Conservation (phyloP, 2,113 vertebrate genomes). For the Pedetes capensis region DNA sequence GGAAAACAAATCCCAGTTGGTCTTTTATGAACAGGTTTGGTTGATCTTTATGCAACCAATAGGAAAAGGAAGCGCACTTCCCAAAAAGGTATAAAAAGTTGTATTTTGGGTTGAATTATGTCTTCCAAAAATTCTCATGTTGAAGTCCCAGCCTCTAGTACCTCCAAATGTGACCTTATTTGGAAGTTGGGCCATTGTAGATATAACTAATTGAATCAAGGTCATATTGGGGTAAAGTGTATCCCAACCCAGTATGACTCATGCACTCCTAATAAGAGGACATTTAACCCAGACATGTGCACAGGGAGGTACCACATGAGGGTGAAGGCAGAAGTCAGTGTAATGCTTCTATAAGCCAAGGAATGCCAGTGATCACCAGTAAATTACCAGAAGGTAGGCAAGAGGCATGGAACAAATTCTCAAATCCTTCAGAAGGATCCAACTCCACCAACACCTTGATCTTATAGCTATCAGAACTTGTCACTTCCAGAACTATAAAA, state of each 20-base stretch:
- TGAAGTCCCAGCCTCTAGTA: background rate
- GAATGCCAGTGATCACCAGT: background rate
- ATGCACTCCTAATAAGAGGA: background rate
- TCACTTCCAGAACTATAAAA: background rate
- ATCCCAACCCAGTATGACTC: background rate
- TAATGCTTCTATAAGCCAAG: background rate
- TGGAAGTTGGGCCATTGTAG: background rate
- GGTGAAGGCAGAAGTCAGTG: background rate
- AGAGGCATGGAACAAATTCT: background rate
- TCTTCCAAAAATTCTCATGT: background rate
- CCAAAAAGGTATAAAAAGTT: background rate
- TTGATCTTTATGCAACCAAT: conserved; percentile 69
- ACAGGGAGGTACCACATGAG: accelerated
- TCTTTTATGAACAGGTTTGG: conserved; percentile 64
- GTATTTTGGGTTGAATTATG: background rate
- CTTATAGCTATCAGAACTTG: background rate
- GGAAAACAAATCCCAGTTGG: conserved; percentile 42
- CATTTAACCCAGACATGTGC: background rate
- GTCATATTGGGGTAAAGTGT: background rate
- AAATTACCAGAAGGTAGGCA: background rate
- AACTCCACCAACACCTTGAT: background rate
- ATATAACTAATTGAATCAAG: background rate
- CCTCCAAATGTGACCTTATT: background rate
- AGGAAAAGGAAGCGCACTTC: conserved; percentile 54
- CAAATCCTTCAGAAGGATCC: background rate